Percentiles rank a stretch among this genome's conserved stretches.
Conservation (phyloP, 2,113 vertebrate genomes). For the Cheilinus undulatus region DNA sequence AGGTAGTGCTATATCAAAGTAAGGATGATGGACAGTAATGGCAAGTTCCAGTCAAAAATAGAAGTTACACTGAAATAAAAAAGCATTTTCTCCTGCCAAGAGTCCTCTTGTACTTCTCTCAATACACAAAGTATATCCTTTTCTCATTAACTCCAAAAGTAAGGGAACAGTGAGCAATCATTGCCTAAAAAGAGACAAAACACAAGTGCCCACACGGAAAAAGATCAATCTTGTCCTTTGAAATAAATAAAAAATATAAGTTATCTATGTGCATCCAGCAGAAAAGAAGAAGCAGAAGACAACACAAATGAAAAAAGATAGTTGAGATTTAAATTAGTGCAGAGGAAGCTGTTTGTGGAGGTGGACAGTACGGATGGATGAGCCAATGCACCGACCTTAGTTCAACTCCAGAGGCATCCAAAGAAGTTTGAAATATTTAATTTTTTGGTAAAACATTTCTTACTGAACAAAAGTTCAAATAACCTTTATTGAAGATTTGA, state of each 20-base stretch:
- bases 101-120: too few species aligned
- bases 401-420: conserved; percentile 3
- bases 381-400: conserved; percentile 2
- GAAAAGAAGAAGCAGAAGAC: not conserved
- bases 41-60: conserved; percentile 5
- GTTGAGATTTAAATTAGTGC: not conserved
- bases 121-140: too few species aligned
- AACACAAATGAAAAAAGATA: not conserved
- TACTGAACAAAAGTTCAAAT: not conserved
- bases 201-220: conserved; percentile 7
- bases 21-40: conserved; percentile 45
- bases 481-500: not conserved
- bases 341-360: conserved; percentile 21
- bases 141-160: not conserved
- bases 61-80: too few species aligned
- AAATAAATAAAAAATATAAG: too few species aligned
- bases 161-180: conserved; percentile 5
- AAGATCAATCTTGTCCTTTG: not conserved
- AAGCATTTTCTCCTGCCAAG: too few species aligned
- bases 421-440: not conserved
- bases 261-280: not conserved
- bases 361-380: conserved; percentile 23
- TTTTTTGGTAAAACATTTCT: conserved; percentile 5
- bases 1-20: not conserved
- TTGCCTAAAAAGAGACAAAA: conserved; percentile 8